Base-by-base conservation (phyloP, 2,888 invertebrate genomes). In the Allygus modestus region DNA sequence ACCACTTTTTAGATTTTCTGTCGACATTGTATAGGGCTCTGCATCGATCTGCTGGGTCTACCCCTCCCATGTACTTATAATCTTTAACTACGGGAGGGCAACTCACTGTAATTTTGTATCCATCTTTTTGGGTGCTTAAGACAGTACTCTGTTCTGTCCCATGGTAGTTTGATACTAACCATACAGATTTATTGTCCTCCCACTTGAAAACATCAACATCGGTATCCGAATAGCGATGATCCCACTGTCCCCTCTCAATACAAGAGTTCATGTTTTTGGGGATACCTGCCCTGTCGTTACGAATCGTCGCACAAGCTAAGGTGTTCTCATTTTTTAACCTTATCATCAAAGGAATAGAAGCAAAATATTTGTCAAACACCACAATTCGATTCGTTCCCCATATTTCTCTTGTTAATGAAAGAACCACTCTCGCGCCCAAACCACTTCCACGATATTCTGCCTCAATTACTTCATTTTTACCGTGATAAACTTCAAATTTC, bases 401-500 rank as follows among this genome's bases (percentile, higher is more conserved):
- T 1, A 37, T 11, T 17, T 43, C n/a, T 26, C 69, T 83, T 26
- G 84, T 84, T 11, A 84, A 41, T 1, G 46, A 28, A 1, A 85
- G 46, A 15, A 84, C 85, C 23, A 85, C 77, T 58, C 37, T 43
- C 17, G 15, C 54, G 20, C 15, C 41, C 23, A 28, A 75, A 33
- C 41, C 82, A 41, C 33, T 11, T n/a, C 15, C 43, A 41, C 43
- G 54, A 58, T 9, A 28, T 20, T 54, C 81, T 46, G 46, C 12
- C 17, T 46, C 46, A 15, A 46, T 46, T 7, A 12, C 46, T 11
- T 17, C 23, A 17, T n/a, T 69, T 85, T 85, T 4, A 0, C 85
- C 84, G n/a, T 85, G 85, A 28, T 85, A 84, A n/a, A 85, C 83
- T 11, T 82, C 69, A 58, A 85, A 85, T 26, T 82, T 20, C 4